Evolutionary conservation across 2,888 invertebrate species (phyloP).

Genomic region (Sinopyrophorus schimmeli): DNA sequence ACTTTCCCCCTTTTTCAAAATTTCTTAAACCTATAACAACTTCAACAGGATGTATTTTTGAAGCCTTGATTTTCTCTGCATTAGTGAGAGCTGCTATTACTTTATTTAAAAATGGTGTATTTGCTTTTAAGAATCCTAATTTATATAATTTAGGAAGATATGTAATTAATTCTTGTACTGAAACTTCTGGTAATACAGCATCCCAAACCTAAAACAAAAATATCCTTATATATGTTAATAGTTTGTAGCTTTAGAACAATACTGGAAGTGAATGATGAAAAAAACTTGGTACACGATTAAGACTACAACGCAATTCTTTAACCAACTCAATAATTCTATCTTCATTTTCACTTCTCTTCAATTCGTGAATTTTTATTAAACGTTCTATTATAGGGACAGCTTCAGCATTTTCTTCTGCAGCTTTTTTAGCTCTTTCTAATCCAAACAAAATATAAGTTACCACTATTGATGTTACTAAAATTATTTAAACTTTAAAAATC

Average conservation of each 20-base stretch:
- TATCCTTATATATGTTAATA: neutral
- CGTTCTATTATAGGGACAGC: constrained; percentile 55
- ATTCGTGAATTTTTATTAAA: constrained; percentile 57
- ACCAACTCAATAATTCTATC: constrained; percentile 58
- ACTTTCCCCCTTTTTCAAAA: constrained; percentile 67
- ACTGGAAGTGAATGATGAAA: constrained; percentile 67
- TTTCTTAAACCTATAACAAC: constrained; percentile 63
- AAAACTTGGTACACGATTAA: constrained; percentile 72
- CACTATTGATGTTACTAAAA: constrained; percentile 46
- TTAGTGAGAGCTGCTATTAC: constrained; percentile 60
- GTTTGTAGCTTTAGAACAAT: too few relatives aligned
- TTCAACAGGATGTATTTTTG: constrained; percentile 59
- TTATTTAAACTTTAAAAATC: constrained; percentile 3
- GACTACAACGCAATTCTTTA: constrained; percentile 58
- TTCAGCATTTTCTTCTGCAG: constrained; percentile 50
- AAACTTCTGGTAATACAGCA: constrained; percentile 61
- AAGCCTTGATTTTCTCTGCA: constrained; percentile 53
- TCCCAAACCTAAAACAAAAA: constrained; percentile 66
- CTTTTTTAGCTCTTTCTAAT: constrained; percentile 57
- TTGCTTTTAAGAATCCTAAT: constrained; percentile 62
- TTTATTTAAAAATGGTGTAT: constrained; percentile 58
- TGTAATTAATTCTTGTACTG: constrained; percentile 58
- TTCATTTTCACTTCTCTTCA: constrained; percentile 56
- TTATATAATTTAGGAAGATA: constrained; percentile 66
- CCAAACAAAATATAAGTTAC: constrained; percentile 60